Base-by-base conservation (phyloP, 2,888 invertebrate species). In the Spatulosminthurus flaviceps region DNA sequence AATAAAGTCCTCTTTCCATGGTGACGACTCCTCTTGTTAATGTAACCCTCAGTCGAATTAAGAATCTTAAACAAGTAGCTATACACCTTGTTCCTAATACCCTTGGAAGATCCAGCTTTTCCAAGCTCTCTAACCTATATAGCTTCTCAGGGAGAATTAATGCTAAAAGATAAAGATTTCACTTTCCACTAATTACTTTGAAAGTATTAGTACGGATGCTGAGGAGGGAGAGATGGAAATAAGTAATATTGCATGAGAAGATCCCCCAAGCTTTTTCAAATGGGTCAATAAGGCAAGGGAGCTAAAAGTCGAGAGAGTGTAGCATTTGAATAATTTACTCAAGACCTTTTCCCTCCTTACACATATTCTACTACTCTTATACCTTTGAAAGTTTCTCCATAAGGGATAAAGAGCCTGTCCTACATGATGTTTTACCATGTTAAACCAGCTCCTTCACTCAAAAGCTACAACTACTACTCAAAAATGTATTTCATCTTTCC, bases 151-250 rank as follows among this genome's bases (percentile, higher is more conserved):
- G n/a, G 34, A 34, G 16, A 51, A 51, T 51, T 51, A 51, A 51
- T 51, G n/a, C 51, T 51, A 1, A 5, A 51, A 51, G 51, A 51
- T 51, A n/a, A 51, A 51, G 51, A 51, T 51, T 51, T 51, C 51
- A 51, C 51, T 51, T 51, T 51, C 51, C n/a, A 19, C n/a, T 51
- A 51, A 51, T 51, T 51, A 51, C 51, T 51, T 51, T 11, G 51
- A n/a, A 51, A 51, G 51, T 51, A 51, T 51, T 51, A 51, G 51
- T 51, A 16, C n/a, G 16, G n/a, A n/a, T 51, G n/a, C 51, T 19
- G 51, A 51, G 51, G 51, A 51, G 16, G 51, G 51, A 51, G 51
- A 51, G 51, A 16, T 4, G 16, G n/a, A 16, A 51, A 51, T 51
- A 51, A 51, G 19, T 51, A 51, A 51, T 51, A 51, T n/a, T n/a